Conservation (phyloP, 2,888 invertebrate genomes). For the Atethmia centrago region DNA sequence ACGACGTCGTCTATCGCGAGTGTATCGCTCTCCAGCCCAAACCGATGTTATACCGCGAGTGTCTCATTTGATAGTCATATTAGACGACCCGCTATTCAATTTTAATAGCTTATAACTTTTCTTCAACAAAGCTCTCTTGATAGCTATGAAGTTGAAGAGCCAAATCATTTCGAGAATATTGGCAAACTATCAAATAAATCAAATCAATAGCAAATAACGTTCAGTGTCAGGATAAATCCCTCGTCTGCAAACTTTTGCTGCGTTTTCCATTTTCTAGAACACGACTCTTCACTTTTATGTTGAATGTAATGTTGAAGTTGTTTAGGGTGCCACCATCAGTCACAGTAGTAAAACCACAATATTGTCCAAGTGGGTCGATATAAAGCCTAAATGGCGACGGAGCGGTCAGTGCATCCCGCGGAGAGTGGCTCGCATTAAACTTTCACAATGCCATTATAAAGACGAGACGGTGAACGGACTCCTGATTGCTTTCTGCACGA, state of each 20-base stretch:
- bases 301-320: conserved; percentile 44
- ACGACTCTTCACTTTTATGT: conserved; percentile 46
- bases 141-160: conserved; percentile 32
- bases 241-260: conserved; percentile 23
- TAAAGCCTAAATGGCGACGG: conserved; percentile 56
- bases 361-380: conserved; percentile 55
- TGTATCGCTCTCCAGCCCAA: conserved; percentile 65
- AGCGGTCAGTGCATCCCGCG: conserved; percentile 60
- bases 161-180: conserved; percentile 36
- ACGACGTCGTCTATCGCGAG: conserved; percentile 75
- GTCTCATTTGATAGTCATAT: conserved; percentile 42
- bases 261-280: conserved; percentile 28
- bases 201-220: conserved; percentile 33
- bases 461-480: conserved; percentile 76
- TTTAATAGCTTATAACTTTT: conserved; percentile 38
- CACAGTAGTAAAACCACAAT: conserved; percentile 53
- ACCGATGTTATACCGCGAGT: conserved; percentile 55
- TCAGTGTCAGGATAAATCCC: conserved; percentile 25
- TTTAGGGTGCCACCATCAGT: conserved; percentile 48
- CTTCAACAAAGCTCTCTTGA: conserved; percentile 25
- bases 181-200: conserved; percentile 46
- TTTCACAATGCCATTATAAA: conserved; percentile 78
- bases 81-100: conserved; percentile 29
- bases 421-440: conserved; percentile 73
- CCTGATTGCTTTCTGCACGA: conserved; percentile 67